Conservation (phyloP, 1,140 invertebrate genomes). For the Hycleus cichorii region DNA sequence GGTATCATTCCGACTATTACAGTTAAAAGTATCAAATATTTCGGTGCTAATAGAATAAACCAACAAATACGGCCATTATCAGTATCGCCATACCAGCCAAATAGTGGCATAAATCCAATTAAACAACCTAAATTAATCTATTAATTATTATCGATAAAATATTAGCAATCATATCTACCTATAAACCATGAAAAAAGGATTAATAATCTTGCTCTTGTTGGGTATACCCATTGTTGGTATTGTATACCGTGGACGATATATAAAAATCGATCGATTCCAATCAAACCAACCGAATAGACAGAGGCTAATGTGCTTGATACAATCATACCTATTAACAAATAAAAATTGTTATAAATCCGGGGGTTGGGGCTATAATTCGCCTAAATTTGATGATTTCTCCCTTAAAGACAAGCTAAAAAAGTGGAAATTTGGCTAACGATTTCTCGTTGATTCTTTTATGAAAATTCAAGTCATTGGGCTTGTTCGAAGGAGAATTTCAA, state of each 20-base stretch:
- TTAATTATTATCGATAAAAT: not conserved
- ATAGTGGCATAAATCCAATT: conserved; percentile 48
- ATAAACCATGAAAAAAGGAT: conserved; percentile 48
- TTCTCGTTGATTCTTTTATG: no score
- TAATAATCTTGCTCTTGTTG: conserved; percentile 44
- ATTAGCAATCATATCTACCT: conserved; percentile 33
- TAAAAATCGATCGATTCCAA: conserved; percentile 50
- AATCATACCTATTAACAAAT: conserved; percentile 42
- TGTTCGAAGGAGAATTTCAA: no score
- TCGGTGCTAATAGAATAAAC: conserved; percentile 47
- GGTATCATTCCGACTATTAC: conserved; percentile 47
- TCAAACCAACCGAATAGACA: conserved; percentile 50
- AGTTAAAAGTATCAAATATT: conserved; percentile 44
- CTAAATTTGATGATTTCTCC: no score
- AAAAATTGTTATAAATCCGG: no score
- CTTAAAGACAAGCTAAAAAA: no score
- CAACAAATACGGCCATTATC: conserved; percentile 42
- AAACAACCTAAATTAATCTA: conserved; percentile 42
- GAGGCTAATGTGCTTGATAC: conserved; percentile 51
- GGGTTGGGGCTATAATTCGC: no score
- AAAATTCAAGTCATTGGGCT: no score
- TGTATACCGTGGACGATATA: conserved; percentile 52
- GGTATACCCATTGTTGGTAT: conserved; percentile 48
- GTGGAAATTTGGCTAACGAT: no score
- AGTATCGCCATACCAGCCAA: conserved; percentile 47